Base-by-base conservation (phyloP, 2,113 vertebrate genomes). In the Calidris pugnax region DNA sequence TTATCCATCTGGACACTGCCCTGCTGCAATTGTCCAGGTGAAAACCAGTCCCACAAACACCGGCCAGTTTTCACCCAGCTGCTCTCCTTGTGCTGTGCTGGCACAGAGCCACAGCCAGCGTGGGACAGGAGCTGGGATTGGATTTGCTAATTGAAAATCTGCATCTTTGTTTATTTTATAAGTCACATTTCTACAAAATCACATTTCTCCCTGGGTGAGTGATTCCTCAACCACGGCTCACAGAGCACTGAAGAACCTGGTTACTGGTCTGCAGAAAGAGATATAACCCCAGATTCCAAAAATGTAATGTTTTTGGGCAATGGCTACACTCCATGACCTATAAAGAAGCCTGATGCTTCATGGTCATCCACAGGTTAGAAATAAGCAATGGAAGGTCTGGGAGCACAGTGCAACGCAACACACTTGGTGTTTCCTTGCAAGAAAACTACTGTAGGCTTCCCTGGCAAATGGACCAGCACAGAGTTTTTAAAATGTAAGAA, bases 301-400 rank as follows among this genome's bases (percentile, higher is more conserved):
- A 9, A 0, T 28, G 14, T 19, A 17, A 73, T 10, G 27, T 32
- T 50, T n/a, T 9, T 0, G 0, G 50, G n/a, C 64, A 62, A 22
- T 9, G 23, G 51, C 66, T 63, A 30, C n/a, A 21, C 66, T 20
- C 50, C 11, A 86, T 14, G 15, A 10, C 18, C 56, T 75, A 19
- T 10, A 19, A 45, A 59, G 30, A 37, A 17, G 32, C 14, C 41
- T 69, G 35, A 32, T 30, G 41, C 33, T 63, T 50, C 41, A 28
- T 6, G 22, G 62, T n/a, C 55, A 80, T 11, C 60, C 55, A 27
- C 27, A 56, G 48, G 39, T 57, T 74, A 63, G 39, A 67, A 62
- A 24, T 19, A 39, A 43, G 27, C 45, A 66, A 12, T 33, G 60
- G 16, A 79, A 16, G 28, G 15, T 21, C 67, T 73, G 55, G 41